phyloP scores from a whole-genome alignment of 1,140 invertebrate genomes.

The Chironomus tepperi region DNA sequence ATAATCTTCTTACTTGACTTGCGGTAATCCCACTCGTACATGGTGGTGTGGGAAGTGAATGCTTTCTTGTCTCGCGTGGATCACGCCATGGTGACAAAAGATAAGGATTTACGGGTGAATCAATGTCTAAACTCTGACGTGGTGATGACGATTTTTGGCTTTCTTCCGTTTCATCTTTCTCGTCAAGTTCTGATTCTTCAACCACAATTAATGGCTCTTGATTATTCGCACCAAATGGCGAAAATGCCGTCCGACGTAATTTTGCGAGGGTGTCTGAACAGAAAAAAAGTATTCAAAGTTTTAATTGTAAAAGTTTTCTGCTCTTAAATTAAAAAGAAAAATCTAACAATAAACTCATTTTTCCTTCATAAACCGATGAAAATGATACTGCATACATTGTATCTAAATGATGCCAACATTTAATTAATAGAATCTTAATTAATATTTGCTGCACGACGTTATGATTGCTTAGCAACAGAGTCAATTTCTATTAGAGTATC shows the following conservation, averaged over 20 bases:
- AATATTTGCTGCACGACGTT: no score
- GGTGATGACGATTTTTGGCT: conserved; percentile 44
- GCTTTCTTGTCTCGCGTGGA: conserved; percentile 56
- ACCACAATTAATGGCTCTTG: conserved; percentile 69
- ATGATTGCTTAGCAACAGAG: no score
- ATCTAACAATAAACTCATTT: no score
- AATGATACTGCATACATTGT: no score
- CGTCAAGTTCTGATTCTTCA: conserved; percentile 58
- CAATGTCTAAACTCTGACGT: conserved; percentile 54
- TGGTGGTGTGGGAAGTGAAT: conserved; percentile 70
- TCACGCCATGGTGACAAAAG: conserved; percentile 68
- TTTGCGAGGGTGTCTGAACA: conserved; percentile 36
- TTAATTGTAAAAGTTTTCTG: background rate
- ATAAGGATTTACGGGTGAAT: conserved; percentile 69
- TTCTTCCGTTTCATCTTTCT: conserved; percentile 49
- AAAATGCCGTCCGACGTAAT: conserved; percentile 41
- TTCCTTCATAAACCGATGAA: no score
- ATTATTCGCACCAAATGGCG: conserved; percentile 39
- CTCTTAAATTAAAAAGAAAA: no score
- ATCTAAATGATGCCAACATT: no score
- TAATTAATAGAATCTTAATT: no score
- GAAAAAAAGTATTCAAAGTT: conserved; percentile 21
- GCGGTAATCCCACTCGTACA: conserved; percentile 75
- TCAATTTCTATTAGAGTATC: no score
- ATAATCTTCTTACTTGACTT: conserved; percentile 68